Base-by-base conservation (phyloP, 2,797 vertebrate species). In the Orientallactaga sibirica region DNA sequence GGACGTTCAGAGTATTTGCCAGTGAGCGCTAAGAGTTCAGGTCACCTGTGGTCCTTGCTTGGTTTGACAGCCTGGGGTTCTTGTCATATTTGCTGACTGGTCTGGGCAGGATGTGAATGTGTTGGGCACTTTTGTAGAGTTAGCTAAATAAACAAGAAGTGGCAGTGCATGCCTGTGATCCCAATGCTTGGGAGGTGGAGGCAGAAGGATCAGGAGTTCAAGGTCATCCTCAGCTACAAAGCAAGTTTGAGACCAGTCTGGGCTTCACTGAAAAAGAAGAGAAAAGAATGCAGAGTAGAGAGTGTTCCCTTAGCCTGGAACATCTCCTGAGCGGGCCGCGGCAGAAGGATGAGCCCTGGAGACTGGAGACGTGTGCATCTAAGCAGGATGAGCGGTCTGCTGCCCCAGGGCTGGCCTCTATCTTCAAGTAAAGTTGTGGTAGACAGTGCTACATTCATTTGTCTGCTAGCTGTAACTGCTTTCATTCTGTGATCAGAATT, bases 391-490 rank as follows among this genome's bases (percentile, higher is more conserved):
- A 12, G 58, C 18, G 27, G 7, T 71, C 20, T 41, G 29, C 52
- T 27, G 9, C 61, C 24, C 43, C 76, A 20, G 79, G 55, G 52
- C 41, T 74, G 55, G 37, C 55, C 82, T 83, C 16, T 62, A 90
- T 95, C 86, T 78, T 4, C 76, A 70, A 84, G 33, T 58, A 61
- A 89, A 70, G 67, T 62, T 86, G 68, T 74, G 37, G 24, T 20
- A 25, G 62, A 70, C 12, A 16, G 75, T 52, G 61, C 25, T 24
- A 70, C 5, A 58, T 29, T 71, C 29, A 10, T 43, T 85, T 24
- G 7, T 52, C 55, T 58, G 27, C n/a, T 55, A 25, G 27, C 55
- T n/a, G 62, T 92, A 61, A 25, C 58, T 80, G 52, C 41, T 84
- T 87, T 71, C n/a, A 1, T 62, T 43, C 41, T 24, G 15, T 3